A percentile compares a stretch with the other conserved stretches of the same genome.
Evolutionary conservation across 2,888 invertebrate species (phyloP).

Genomic region (Drepanosiphum platanoidis): DNA sequence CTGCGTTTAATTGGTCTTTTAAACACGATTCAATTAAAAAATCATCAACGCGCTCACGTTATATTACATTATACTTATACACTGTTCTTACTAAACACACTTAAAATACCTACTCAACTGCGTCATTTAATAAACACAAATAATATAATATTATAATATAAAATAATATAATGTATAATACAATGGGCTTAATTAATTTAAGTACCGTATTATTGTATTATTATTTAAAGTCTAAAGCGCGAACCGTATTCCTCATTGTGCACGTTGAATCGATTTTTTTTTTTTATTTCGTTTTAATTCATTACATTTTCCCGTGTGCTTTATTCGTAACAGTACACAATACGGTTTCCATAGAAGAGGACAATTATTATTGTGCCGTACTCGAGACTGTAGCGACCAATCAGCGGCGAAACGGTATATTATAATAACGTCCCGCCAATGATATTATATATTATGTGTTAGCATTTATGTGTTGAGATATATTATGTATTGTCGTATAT

Average conservation of each 20-base stretch:
- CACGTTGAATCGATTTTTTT: background rate
- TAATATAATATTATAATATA: background rate
- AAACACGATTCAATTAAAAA: background rate
- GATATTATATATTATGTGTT: background rate
- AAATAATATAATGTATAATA: background rate
- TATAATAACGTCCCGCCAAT: too few species aligned
- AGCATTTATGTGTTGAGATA: background rate
- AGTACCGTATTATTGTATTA: background rate
- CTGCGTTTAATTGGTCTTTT: background rate
- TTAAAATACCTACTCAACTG: background rate
- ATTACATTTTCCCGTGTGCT: background rate
- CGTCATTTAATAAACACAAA: background rate
- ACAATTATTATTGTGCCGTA: background rate
- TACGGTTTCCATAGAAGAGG: background rate
- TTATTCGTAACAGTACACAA: background rate
- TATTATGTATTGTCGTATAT: background rate
- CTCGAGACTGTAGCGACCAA: constrained; percentile 27
- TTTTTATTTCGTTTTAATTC: background rate
- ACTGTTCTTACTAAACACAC: background rate
- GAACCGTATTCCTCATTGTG: background rate
- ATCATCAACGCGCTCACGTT: too few species aligned
- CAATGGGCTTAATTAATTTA: background rate
- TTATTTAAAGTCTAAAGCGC: background rate
- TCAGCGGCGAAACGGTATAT: background rate
- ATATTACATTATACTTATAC: too few species aligned